phyloP scores from a whole-genome alignment of 92 coral and sea anemone species.

The Paragorgia papillata region DNA sequence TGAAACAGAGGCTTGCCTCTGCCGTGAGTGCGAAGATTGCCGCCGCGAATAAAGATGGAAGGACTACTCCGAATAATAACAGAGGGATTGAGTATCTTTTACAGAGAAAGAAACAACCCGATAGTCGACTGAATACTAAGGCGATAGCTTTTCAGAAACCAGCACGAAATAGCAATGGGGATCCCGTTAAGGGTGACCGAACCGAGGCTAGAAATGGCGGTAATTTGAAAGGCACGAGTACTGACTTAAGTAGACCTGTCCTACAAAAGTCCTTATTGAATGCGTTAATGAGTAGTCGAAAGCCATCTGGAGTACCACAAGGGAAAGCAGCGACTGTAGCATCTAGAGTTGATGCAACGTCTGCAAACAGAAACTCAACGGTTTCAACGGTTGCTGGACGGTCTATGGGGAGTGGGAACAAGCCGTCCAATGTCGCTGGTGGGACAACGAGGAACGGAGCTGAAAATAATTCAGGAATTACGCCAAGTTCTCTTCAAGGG shows the following conservation, averaged over 20 bases:
- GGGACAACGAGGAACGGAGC: too few species aligned
- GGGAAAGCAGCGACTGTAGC: not conserved
- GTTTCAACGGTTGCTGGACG: too few species aligned
- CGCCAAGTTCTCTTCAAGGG: not conserved
- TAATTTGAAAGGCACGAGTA: not conserved
- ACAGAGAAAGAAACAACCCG: constrained; percentile 29
- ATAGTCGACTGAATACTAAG: constrained; percentile 21
- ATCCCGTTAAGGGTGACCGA: not conserved
- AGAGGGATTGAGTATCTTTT: constrained; percentile 35
- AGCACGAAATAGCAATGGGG: not conserved
- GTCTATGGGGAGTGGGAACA: not conserved
- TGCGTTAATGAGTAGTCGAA: constrained; percentile 35
- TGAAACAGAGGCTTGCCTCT: constrained; percentile 30
- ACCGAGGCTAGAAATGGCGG: not conserved
- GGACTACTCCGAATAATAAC: not conserved
- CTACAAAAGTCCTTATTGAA: constrained; percentile 19
- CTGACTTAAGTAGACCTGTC: not conserved
- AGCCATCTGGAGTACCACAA: constrained; percentile 3
- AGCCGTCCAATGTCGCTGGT: not conserved
- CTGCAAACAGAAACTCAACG: not conserved
- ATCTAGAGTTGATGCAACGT: not conserved
- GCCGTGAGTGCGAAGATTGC: constrained; percentile 36
- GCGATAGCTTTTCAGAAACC: constrained; percentile 25
- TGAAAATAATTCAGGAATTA: too few species aligned
- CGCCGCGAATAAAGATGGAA: constrained; percentile 2